phyloP scores from a whole-genome alignment of 1,140 invertebrate species.

The Philotrypesis tridentata region DNA sequence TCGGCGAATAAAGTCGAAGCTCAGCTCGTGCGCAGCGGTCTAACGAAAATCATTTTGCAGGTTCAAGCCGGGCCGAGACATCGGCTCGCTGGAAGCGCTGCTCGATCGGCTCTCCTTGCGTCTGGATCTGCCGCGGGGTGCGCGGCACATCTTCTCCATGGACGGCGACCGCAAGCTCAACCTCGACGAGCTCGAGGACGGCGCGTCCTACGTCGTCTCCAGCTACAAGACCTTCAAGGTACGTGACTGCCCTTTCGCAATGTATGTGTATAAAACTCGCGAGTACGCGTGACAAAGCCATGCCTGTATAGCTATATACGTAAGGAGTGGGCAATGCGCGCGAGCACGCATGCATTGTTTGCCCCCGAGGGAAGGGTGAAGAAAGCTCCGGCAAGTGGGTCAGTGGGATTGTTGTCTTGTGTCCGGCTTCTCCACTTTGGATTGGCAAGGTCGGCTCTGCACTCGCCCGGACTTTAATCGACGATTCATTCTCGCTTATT shows the following conservation, averaged over 20 bases:
- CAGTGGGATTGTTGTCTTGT: slow-evolving; percentile 26
- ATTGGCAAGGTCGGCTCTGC: not conserved
- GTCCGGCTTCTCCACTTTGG: not conserved
- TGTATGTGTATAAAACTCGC: not conserved
- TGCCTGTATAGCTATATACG: not conserved
- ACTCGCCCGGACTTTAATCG: too few species aligned
- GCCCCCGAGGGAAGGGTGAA: not conserved
- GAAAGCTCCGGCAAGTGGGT: slow-evolving; percentile 7
- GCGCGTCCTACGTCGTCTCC: slow-evolving; percentile 92
- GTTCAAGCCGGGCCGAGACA: slow-evolving; percentile 90
- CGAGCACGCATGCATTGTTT: not conserved
- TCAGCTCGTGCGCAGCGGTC: too few species aligned
- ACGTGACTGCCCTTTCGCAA: slow-evolving; percentile 63
- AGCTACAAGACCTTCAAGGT: slow-evolving; percentile 95
- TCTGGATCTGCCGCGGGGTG: slow-evolving; percentile 88
- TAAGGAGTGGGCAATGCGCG: not conserved
- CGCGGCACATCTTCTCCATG: slow-evolving; percentile 91
- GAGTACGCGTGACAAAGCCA: slow-evolving; percentile 1
- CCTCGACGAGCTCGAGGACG: slow-evolving; percentile 91
- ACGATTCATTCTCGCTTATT: too few species aligned
- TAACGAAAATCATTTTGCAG: slow-evolving; percentile 54
- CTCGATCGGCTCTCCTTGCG: slow-evolving; percentile 88
- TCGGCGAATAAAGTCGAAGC: too few species aligned
- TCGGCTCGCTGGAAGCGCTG: slow-evolving; percentile 89
- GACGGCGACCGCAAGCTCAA: slow-evolving; percentile 88